Base-by-base conservation (phyloP, 2,113 vertebrate genomes). In the Pelusios castaneus region DNA sequence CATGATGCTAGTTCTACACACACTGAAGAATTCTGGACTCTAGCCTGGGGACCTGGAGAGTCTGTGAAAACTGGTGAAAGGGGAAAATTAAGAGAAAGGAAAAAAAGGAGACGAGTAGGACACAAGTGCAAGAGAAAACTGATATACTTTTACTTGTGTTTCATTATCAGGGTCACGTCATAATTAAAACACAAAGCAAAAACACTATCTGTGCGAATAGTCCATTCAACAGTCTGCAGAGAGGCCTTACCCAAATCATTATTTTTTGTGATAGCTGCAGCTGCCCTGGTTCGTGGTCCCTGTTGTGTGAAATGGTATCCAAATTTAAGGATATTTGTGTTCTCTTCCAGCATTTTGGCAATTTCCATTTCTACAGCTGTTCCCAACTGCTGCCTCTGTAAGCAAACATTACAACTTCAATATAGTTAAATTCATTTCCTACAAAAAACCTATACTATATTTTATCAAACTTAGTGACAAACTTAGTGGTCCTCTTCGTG, bases 241-340 rank as follows among this genome's bases (percentile, higher is more conserved):
- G 5, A 60, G 34, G 6, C 85, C 98, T 98, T 98, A 99, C 99
- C 99, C 92, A 99, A 98, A 97, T 99, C 99, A 24, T 99, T 99
- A 97, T 99, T 99, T 97, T 99, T 99, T 54, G 99, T 99, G 97
- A 99, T 99, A 31, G 99, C 99, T 56, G 98, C 98, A 22, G 99
- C 99, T 84, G 99, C 99, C 85, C 99, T 98, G 94, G 99, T 97
- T 80, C 99, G 98, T 51, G 99, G 99, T 85, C 99, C 99, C 96
- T 99, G 99, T 91, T 99, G 99, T 60, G 98, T 99, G 97, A 99
- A 99, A 91, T 99, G 99, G 97, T 99, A 99, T 25, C 99, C 99
- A 82, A 99, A 99, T 96, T 99, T 99, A 84, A 99, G 97, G 87
- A 99, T 98, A 94, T 97, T 98, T 58, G 97, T 97, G 97, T 99